Percentiles rank a stretch among this genome's conserved stretches.
Evolutionary conservation across 2,113 vertebrate species (phyloP).

Genomic region (Microcebus ravelobensis): DNA sequence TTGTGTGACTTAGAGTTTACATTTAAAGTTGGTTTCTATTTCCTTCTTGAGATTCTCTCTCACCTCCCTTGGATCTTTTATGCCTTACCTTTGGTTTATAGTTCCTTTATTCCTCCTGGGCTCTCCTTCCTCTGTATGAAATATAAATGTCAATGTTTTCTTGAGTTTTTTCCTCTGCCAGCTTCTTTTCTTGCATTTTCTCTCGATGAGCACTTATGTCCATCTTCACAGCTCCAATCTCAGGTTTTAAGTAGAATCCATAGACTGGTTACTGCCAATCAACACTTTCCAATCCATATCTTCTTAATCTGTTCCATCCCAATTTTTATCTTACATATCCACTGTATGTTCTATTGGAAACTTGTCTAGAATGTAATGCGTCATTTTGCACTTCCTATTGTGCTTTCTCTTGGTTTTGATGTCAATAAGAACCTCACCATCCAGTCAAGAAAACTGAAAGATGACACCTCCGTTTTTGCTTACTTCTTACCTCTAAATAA

Average conservation of each 20-base stretch:
- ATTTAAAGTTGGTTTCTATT: not conserved
- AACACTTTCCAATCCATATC: not conserved
- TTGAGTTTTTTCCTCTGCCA: not conserved
- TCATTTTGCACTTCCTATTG: not conserved
- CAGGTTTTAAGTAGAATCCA: not conserved
- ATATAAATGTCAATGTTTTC: not conserved
- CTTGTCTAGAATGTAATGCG: not conserved
- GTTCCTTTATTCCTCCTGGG: not conserved
- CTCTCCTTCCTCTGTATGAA: not conserved
- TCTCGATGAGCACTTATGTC: not conserved
- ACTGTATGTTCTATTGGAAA: fast-evolving
- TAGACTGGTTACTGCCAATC: not conserved
- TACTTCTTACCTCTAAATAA: not conserved
- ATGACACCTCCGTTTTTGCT: not conserved
- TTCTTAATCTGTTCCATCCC: not conserved
- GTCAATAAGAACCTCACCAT: not conserved
- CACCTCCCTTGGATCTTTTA: not conserved
- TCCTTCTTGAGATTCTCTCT: not conserved
- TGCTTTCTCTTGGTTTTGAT: not conserved
- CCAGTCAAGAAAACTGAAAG: not conserved
- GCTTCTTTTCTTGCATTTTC: not conserved
- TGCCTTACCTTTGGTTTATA: not conserved
- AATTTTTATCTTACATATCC: not conserved
- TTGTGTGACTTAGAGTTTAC: not conserved
- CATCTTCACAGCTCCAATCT: not conserved